Conservation (phyloP, 2,888 invertebrate species). For the Aphrophora alni region DNA sequence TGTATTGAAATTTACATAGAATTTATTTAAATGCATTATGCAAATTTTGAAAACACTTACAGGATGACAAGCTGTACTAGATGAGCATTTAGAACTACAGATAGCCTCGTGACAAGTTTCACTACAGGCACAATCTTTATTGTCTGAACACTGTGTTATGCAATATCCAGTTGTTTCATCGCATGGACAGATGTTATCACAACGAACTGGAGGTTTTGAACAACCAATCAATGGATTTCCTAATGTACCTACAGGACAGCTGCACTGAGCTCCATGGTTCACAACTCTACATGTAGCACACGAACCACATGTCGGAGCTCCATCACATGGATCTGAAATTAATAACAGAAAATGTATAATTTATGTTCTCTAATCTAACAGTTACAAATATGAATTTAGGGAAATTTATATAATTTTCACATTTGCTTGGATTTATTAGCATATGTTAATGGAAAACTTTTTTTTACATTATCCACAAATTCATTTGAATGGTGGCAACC, state of each 20-base stretch:
- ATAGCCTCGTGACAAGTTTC: constrained; percentile 76
- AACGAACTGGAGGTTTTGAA: constrained; percentile 71
- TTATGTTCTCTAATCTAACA: not conserved
- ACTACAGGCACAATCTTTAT: constrained; percentile 79
- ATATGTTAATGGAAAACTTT: too few relatives aligned
- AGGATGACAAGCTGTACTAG: constrained; percentile 67
- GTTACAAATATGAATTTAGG: too few relatives aligned
- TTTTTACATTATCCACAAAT: too few relatives aligned
- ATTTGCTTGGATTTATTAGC: too few relatives aligned
- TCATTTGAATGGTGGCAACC: too few relatives aligned
- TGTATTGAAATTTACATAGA: too few relatives aligned
- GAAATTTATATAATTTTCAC: too few relatives aligned
- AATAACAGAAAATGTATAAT: constrained; percentile 29
- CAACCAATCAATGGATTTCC: constrained; percentile 85
- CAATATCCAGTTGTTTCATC: constrained; percentile 80
- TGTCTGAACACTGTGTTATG: constrained; percentile 68
- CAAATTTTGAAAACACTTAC: too few relatives aligned
- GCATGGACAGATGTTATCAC: constrained; percentile 80
- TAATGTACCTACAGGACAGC: constrained; percentile 79
- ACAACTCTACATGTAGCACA: constrained; percentile 84
- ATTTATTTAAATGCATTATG: too few relatives aligned
- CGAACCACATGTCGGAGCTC: constrained; percentile 75
- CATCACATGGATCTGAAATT: constrained; percentile 77
- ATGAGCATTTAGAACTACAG: constrained; percentile 75
- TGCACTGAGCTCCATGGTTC: constrained; percentile 86